phyloP scores from a whole-genome alignment of 1,140 invertebrate species.

The Sycobia sp. region DNA sequence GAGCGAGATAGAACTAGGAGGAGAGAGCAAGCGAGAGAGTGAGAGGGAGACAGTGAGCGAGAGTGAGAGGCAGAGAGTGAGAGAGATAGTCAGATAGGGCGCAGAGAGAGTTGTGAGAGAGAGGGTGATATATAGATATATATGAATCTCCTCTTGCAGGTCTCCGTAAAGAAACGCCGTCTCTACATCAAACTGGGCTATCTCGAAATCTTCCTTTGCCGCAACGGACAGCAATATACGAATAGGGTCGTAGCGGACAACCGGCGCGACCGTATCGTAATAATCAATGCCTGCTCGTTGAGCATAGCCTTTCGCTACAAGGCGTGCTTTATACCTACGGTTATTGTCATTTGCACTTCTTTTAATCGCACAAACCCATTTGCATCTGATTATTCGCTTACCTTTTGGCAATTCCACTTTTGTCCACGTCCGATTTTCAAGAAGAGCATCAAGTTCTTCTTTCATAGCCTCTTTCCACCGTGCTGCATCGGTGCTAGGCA shows the following conservation, averaged over 20 bases:
- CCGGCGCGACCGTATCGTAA: slow-evolving; percentile 43
- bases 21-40: too few relatives aligned
- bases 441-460: not conserved
- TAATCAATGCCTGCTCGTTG: slow-evolving; percentile 42
- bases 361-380: slow-evolving; percentile 37
- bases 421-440: not conserved
- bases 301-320: slow-evolving; percentile 28
- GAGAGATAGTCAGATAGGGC: too few relatives aligned
- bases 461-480: slow-evolving; percentile 4
- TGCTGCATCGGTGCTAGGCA: not conserved
- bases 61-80: too few relatives aligned
- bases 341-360: slow-evolving; percentile 11
- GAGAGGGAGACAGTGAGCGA: too few relatives aligned
- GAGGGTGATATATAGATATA: too few relatives aligned
- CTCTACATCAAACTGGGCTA: too few relatives aligned
- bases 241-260: slow-evolving; percentile 32
- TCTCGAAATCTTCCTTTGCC: too few relatives aligned
- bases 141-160: slow-evolving; percentile 46
- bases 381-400: not conserved
- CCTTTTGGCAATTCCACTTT: not conserved
- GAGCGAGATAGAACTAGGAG: too few relatives aligned
- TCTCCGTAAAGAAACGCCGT: slow-evolving; percentile 26
- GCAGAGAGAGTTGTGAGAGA: too few relatives aligned
- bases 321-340: slow-evolving; percentile 17
- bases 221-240: slow-evolving; percentile 37